phyloP scores from a whole-genome alignment of 2,113 vertebrate species.

The Crotalus horridus region DNA sequence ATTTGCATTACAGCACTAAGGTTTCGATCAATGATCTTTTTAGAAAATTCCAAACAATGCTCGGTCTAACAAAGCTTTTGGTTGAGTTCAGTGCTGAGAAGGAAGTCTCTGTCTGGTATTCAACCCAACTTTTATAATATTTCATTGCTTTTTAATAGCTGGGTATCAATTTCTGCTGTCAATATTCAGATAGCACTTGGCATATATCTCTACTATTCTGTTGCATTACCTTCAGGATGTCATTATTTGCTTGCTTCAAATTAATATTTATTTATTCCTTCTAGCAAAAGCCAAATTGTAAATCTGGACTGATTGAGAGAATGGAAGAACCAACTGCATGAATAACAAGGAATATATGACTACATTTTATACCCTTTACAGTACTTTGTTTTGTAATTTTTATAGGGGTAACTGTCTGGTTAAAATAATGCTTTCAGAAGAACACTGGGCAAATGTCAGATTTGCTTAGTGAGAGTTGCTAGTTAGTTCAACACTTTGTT shows the following conservation, averaged over 20 bases:
- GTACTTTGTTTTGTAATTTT: background rate
- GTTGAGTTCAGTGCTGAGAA: background rate
- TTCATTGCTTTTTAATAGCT: conserved; percentile 46
- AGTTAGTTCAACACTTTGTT: background rate
- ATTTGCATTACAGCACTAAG: background rate
- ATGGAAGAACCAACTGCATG: background rate
- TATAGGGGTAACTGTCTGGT: background rate
- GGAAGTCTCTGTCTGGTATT: background rate
- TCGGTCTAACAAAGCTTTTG: background rate
- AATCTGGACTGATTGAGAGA: conserved; percentile 15
- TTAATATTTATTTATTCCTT: conserved; percentile 37
- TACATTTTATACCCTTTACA: conserved; percentile 1
- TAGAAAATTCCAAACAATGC: background rate
- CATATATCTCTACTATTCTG: background rate
- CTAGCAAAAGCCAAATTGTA: conserved; percentile 27
- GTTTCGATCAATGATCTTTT: background rate
- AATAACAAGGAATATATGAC: background rate
- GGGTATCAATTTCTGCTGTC: conserved; percentile 42
- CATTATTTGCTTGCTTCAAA: conserved; percentile 16
- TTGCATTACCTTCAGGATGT: conserved; percentile 24
- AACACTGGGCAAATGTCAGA: background rate
- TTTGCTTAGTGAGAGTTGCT: background rate
- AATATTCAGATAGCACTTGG: conserved; percentile 40
- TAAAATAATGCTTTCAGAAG: background rate
- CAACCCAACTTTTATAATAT: background rate